Base-by-base conservation (phyloP, 23 tunicate species). In the Styela plicata region DNA sequence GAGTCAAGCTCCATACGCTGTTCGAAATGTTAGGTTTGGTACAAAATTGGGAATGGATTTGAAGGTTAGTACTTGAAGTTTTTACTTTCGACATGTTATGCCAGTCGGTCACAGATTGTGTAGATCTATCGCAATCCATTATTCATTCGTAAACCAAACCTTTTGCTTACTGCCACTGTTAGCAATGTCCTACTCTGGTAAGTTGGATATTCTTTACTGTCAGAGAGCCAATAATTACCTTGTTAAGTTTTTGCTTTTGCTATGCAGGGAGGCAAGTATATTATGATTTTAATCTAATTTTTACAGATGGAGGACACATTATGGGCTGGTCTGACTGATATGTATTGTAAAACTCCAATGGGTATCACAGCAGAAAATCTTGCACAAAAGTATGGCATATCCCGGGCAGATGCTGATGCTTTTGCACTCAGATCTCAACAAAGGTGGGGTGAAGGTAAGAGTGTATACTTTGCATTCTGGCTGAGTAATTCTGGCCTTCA, bases 291-390 rank as follows among this genome's bases (percentile, higher is more conserved):
- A n/a, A n/a, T n/a, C n/a, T n/a, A n/a, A n/a, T n/a, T n/a, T n/a
- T n/a, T n/a, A n/a, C 63, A 92, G 94, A 61, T 96, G 2, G 94
- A 88, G 31, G 99, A 96, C 73, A 80, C 95, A 57, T 78, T 96
- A 68, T 96, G 99, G 99, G 88, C 90, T 78, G 99, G 99, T 18
- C 87, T 96, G 20, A 96, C 99, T 13, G 99, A 96, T 79, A 66
- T 70, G 79, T 80, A 96, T 52, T 35, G 78, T 28, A 96, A 96
- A 82, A 87, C 90, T 17, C 99, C 99, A 28, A 96, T 96, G 99
- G 99, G 99, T 31, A 83, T 96, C 13, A 96, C 99, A 2, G 99
- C 99, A 24, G 99, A 96, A 71, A 96, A 96, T 78, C 87, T 96
- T 7, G 99, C 99, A 23, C 78, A 34, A 18, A 87, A 91, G 33